These are phyloP conservation scores for Apis cerana DNA, from an alignment of 1,140 invertebrate species.

Conservation along the genomic window DNA sequence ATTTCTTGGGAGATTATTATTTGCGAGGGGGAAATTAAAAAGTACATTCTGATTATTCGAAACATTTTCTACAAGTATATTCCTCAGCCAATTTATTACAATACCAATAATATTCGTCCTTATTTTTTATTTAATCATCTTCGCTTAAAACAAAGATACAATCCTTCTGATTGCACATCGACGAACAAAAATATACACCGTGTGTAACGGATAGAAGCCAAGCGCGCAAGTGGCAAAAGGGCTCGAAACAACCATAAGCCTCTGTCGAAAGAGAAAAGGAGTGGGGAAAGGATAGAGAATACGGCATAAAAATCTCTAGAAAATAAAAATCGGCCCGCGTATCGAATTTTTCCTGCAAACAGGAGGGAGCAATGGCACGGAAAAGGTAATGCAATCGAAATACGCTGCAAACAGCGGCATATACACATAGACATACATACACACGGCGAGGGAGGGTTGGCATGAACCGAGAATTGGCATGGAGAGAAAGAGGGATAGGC, in stretches of 20 bases:
- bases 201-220: not conserved
- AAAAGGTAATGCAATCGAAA: slow-evolving; percentile 62
- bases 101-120: too few species aligned
- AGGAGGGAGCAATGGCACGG: slow-evolving; percentile 32
- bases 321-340: slow-evolving; percentile 26
- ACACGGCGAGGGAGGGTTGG: not conserved
- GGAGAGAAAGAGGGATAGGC: not conserved
- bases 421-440: too few species aligned
- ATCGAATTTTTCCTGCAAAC: slow-evolving; percentile 39
- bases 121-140: too few species aligned
- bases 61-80: too few species aligned
- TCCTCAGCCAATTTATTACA: too few species aligned
- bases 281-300: too few species aligned
- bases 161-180: too few species aligned
- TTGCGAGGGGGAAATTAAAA: too few species aligned
- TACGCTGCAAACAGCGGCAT: slow-evolving; percentile 28
- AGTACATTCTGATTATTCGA: too few species aligned
- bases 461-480: not conserved
- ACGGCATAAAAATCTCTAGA: not conserved
- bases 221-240: too few species aligned
- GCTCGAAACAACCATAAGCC: not conserved
- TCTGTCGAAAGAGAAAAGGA: not conserved
- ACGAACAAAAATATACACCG: not conserved
- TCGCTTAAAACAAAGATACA: too few species aligned
- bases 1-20: too few species aligned